Evolutionary conservation across 2,888 invertebrate genomes (phyloP).

Genomic region (Leptopilina syphax): DNA sequence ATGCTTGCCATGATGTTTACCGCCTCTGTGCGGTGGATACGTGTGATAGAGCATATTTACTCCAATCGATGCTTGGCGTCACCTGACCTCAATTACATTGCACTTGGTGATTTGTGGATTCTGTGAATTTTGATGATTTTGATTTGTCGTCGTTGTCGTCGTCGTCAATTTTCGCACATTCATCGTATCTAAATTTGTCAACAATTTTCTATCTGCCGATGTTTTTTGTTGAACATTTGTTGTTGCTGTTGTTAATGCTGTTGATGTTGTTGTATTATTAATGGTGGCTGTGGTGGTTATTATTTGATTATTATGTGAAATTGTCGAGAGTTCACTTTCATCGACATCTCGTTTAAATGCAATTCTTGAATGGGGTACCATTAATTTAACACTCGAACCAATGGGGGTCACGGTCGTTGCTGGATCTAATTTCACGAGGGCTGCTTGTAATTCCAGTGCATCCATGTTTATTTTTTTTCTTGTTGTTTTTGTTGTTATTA

Average conservation of each 20-base stretch:
- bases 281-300: conserved; percentile 45
- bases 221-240: background rate
- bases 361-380: conserved; percentile 60
- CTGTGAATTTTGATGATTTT: conserved; percentile 56
- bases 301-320: conserved; percentile 44
- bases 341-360: conserved; percentile 58
- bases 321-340: conserved; percentile 62
- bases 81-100: conserved; percentile 69
- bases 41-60: conserved; percentile 74
- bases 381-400: conserved; percentile 66
- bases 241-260: conserved; percentile 23
- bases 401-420: conserved; percentile 75
- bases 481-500: background rate
- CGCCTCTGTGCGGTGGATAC: conserved; percentile 74
- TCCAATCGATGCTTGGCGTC: conserved; percentile 75
- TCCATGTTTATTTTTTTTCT: conserved; percentile 65
- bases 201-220: too few relatives aligned
- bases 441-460: conserved; percentile 73
- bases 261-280: background rate
- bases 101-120: conserved; percentile 61
- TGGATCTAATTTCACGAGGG: conserved; percentile 73
- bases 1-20: conserved; percentile 72
- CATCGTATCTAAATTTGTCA: background rate
- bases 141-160: conserved; percentile 38
- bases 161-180: conserved; percentile 16